phyloP scores from a whole-genome alignment of 2,797 vertebrate species.

The Zenarchopterus dispar region DNA sequence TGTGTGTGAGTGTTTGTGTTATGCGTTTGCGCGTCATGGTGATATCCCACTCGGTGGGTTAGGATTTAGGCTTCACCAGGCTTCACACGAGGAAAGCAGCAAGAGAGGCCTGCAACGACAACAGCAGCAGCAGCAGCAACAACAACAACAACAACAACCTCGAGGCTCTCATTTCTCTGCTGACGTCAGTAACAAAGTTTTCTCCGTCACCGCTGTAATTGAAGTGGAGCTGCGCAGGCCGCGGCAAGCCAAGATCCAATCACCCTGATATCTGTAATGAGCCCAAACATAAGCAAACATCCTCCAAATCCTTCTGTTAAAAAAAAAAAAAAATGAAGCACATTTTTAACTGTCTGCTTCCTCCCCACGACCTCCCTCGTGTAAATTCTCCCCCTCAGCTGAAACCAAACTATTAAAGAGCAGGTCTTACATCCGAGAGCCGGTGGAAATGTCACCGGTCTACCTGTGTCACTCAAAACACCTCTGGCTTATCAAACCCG shows the following conservation, averaged over 20 bases:
- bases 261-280: conserved; percentile 59
- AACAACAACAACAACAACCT: conserved; percentile 73
- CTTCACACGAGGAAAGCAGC: conserved; percentile 62
- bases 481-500: conserved; percentile 84
- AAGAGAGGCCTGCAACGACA: conserved; percentile 60
- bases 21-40: conserved; percentile 34
- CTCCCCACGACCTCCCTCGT: conserved; percentile 26
- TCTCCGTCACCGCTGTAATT: conserved; percentile 62
- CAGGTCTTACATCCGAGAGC: conserved; percentile 65
- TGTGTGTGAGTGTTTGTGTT: conserved; percentile 19
- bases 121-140: conserved; percentile 73
- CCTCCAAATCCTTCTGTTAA: conserved; percentile 23
- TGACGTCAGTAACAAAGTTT: conserved; percentile 72
- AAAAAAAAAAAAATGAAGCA: conserved; percentile 24
- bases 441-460: conserved; percentile 78
- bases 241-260: conserved; percentile 62
- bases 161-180: conserved; percentile 59
- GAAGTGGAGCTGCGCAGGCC: conserved; percentile 58
- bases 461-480: conserved; percentile 85
- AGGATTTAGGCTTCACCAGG: conserved; percentile 65
- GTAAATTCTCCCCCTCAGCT: conserved; percentile 53
- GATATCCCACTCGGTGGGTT: conserved; percentile 61
- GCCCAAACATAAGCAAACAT: conserved; percentile 49
- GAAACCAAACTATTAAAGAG: conserved; percentile 44
- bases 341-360: conserved; percentile 29